phyloP scores from a whole-genome alignment of 2,113 vertebrate species.

The Pedionomus torquatus region DNA sequence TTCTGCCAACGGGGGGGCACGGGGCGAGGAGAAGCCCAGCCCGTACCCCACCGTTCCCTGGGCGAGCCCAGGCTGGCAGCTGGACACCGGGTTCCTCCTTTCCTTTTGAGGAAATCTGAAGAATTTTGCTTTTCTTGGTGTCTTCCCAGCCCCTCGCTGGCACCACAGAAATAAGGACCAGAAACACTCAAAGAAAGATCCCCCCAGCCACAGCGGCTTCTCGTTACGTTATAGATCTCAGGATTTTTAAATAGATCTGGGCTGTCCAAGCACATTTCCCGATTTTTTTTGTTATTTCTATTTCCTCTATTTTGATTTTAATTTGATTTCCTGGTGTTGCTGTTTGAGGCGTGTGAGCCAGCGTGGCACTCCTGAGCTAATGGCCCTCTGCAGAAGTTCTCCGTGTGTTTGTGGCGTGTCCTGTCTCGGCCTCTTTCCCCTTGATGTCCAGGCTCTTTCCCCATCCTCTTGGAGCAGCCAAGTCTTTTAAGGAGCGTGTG shows the following conservation, averaged over 20 bases:
- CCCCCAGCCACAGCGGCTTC: not conserved
- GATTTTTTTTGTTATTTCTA: not conserved
- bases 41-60: rapidly evolving
- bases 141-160: not conserved
- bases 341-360: not conserved
- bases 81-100: not conserved
- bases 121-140: not conserved
- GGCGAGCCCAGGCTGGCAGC: rapidly evolving
- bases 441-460: not conserved
- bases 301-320: too few species aligned
- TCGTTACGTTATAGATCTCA: not conserved
- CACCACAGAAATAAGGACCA: not conserved
- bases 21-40: not conserved
- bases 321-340: not conserved
- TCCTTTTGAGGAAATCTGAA: not conserved
- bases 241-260: not conserved
- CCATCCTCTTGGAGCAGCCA: not conserved
- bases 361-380: not conserved
- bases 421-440: not conserved
- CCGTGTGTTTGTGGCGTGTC: not conserved
- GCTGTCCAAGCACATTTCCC: not conserved
- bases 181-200: not conserved
- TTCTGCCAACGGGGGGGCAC: not conserved
- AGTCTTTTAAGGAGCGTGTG: not conserved
- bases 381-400: not conserved